These are phyloP conservation scores for Diglossa cyanea DNA, from an alignment of 2,797 vertebrate genomes.

Conservation along the genomic window DNA sequence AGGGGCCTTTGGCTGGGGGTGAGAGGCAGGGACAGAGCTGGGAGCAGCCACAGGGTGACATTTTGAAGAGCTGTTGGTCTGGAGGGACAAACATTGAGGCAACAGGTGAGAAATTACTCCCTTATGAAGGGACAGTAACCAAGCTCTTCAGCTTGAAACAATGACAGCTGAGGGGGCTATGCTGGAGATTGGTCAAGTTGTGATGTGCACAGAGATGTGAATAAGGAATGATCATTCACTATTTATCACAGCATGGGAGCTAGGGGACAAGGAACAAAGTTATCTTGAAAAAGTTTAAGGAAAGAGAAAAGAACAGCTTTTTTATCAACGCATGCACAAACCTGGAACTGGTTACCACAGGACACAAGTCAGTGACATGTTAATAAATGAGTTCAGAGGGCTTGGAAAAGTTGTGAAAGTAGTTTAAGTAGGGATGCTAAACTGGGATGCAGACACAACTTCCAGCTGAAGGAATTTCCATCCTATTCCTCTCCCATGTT, in stretches of 20 bases:
- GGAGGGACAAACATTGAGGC: not conserved
- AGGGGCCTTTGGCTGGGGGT: not conserved
- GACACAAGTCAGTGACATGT: not conserved
- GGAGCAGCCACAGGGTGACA: not conserved
- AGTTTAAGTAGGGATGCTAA: not conserved
- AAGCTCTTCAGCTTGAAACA: not conserved
- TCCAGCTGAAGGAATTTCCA: not conserved
- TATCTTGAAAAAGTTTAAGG: not conserved
- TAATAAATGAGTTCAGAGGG: not conserved
- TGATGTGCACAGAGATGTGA: not conserved
- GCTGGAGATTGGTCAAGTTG: rapidly evolving
- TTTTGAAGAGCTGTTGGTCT: not conserved
- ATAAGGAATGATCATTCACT: not conserved
- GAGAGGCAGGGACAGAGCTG: not conserved
- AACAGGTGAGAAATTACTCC: not conserved
- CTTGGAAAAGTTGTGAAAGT: not conserved
- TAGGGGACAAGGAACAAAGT: not conserved
- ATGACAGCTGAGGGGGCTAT: not conserved
- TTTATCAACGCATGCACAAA: not conserved
- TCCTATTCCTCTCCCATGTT: not conserved
- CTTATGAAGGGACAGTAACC: not conserved
- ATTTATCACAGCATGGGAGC: not conserved
- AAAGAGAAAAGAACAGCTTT: not conserved
- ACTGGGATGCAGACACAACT: not conserved
- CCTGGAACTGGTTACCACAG: not conserved